Conservation (phyloP, 2,888 invertebrate species). For the Poecilus cupreus region DNA sequence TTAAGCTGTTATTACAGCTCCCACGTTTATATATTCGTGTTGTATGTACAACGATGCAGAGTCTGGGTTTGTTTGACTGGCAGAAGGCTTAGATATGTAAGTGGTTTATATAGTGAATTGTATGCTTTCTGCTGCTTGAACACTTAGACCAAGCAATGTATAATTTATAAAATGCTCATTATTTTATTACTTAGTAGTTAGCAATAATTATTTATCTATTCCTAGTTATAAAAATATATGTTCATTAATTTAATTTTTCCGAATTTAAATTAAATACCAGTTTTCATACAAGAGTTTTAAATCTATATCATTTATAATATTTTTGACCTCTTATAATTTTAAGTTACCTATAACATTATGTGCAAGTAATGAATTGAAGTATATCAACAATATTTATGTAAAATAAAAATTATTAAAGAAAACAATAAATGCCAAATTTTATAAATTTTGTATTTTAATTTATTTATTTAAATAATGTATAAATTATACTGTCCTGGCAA, state of each 20-base stretch:
- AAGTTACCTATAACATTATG: slow-evolving; percentile 56
- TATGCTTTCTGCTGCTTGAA: slow-evolving; percentile 73
- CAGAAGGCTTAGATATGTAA: slow-evolving; percentile 68
- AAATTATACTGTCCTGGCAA: no score
- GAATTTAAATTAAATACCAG: slow-evolving; percentile 45
- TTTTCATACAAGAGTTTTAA: slow-evolving; percentile 38
- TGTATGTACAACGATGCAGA: slow-evolving; percentile 48
- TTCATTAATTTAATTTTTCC: slow-evolving; percentile 52
- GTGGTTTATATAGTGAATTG: slow-evolving; percentile 63
- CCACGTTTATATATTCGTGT: slow-evolving; percentile 49
- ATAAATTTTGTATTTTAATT: slow-evolving; percentile 38
- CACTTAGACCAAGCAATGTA: slow-evolving; percentile 69
- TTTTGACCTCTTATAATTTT: slow-evolving; percentile 55
- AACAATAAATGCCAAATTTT: slow-evolving; percentile 57
- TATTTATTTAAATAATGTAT: not conserved
- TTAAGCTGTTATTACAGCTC: slow-evolving; percentile 43
- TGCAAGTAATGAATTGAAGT: slow-evolving; percentile 42
- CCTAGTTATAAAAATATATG: slow-evolving; percentile 55
- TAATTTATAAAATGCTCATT: slow-evolving; percentile 57
- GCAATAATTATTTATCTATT: slow-evolving; percentile 58
- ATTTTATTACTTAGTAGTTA: slow-evolving; percentile 57
- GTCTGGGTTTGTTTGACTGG: slow-evolving; percentile 73
- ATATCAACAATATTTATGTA: slow-evolving; percentile 57
- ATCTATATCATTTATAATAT: slow-evolving; percentile 50
- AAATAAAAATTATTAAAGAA: slow-evolving; percentile 50